Percentiles rank a stretch among this genome's conserved stretches.
These are phyloP conservation scores for Caranx melampygus DNA, from an alignment of 2,113 vertebrate species.

Conservation along the genomic window DNA sequence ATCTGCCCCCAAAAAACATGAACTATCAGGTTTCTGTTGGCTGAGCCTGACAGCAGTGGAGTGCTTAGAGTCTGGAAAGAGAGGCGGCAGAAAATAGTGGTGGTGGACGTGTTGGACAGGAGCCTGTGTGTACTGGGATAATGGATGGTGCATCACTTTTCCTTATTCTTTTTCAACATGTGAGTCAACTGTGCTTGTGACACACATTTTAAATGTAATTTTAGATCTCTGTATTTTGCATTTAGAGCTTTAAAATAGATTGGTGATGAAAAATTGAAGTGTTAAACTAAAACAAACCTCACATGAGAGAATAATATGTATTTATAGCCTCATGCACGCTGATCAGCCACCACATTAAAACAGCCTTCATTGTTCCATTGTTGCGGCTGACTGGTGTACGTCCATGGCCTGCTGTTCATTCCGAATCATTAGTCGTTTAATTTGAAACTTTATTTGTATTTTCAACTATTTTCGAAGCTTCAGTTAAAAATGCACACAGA, in stretches of 20 bases:
- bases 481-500: no score
- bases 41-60: constrained; percentile 58
- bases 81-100: constrained; percentile 51
- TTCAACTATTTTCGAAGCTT: no score
- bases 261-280: constrained; percentile 20
- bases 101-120: constrained; percentile 41
- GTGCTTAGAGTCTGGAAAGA: constrained; percentile 66
- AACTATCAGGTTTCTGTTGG: constrained; percentile 68
- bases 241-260: constrained; percentile 9
- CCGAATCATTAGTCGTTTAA: no score
- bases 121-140: constrained; percentile 40
- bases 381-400: no score
- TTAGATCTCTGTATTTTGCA: constrained; percentile 32
- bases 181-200: constrained; percentile 33
- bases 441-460: no score
- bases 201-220: constrained; percentile 48
- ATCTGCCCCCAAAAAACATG: constrained; percentile 41
- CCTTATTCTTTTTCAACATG: constrained; percentile 27
- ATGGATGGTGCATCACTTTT: constrained; percentile 25
- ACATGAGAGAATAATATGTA: not conserved
- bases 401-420: no score
- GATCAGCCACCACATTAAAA: no score
- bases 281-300: constrained; percentile 7
- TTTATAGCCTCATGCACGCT: not conserved
- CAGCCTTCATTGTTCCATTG: no score